These are phyloP conservation scores for Anorthoa munda DNA, from an alignment of 2,888 invertebrate genomes.

Conservation along the genomic window DNA sequence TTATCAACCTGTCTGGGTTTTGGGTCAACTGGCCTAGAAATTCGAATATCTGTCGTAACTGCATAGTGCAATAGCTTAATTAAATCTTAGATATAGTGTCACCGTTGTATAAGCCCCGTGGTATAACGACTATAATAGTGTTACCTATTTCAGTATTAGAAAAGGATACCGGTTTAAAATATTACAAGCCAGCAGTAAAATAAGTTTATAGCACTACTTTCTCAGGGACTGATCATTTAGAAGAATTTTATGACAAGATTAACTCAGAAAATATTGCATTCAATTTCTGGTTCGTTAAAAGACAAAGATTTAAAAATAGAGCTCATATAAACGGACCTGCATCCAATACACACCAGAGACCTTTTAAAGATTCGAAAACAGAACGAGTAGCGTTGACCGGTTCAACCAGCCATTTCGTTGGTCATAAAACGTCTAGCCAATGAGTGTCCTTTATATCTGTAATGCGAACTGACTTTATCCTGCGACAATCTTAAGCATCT, in stretches of 20 bases:
- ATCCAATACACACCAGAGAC: background rate
- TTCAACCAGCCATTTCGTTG: constrained; percentile 22
- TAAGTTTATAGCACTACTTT: constrained; percentile 42
- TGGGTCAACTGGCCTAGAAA: constrained; percentile 32
- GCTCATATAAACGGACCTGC: too few relatives aligned
- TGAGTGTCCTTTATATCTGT: constrained; percentile 36
- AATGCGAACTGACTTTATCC: constrained; percentile 39
- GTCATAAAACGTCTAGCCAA: constrained; percentile 31
- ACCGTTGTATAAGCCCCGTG: background rate
- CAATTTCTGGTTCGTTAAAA: background rate
- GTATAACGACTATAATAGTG: background rate
- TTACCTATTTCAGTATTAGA: constrained; percentile 1
- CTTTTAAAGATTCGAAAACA: constrained; percentile 7
- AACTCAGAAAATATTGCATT: background rate
- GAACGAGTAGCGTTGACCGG: constrained; percentile 1
- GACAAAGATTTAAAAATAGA: background rate
- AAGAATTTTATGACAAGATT: constrained; percentile 29
- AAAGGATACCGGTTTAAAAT: constrained; percentile 21
- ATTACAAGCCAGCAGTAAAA: constrained; percentile 19
- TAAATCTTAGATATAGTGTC: background rate
- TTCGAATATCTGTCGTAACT: background rate
- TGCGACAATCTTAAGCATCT: constrained; percentile 42
- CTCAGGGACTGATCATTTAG: background rate
- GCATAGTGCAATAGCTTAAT: constrained; percentile 3
- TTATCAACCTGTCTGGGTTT: constrained; percentile 22